Evolutionary conservation across 2,113 vertebrate species (phyloP).

Genomic region (Sceloporus tristichus): DNA sequence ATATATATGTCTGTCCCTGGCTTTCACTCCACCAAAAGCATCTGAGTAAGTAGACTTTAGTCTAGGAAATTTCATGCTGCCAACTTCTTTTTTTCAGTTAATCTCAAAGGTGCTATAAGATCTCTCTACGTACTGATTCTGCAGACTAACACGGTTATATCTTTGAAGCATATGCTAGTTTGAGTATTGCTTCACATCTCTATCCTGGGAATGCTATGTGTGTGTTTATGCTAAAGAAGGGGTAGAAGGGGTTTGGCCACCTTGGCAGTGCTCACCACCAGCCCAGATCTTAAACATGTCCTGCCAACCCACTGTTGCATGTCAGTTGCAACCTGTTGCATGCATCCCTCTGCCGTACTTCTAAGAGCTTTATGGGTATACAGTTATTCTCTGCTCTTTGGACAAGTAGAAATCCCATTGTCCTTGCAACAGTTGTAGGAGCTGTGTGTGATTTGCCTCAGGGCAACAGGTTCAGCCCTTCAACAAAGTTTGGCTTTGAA

Average conservation of each 20-base stretch:
- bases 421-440: not conserved
- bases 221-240: not conserved
- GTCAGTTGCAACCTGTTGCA: no score
- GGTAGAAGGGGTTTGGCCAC: not conserved
- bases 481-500: constrained; percentile 22
- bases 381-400: not conserved
- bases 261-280: not conserved
- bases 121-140: no score
- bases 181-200: not conserved
- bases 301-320: no score
- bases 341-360: no score
- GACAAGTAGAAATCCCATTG: constrained; percentile 12
- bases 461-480: constrained; percentile 3
- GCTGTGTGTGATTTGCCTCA: not conserved
- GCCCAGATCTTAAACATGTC: not conserved
- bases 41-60: no score
- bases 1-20: no score
- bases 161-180: no score
- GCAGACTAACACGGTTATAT: no score
- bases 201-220: not conserved
- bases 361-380: not conserved
- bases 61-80: no score
- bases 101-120: no score
- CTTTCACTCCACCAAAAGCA: no score
- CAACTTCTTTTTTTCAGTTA: no score